Base-by-base conservation (phyloP, 2,888 invertebrate genomes). In the Cephus sareptanus region DNA sequence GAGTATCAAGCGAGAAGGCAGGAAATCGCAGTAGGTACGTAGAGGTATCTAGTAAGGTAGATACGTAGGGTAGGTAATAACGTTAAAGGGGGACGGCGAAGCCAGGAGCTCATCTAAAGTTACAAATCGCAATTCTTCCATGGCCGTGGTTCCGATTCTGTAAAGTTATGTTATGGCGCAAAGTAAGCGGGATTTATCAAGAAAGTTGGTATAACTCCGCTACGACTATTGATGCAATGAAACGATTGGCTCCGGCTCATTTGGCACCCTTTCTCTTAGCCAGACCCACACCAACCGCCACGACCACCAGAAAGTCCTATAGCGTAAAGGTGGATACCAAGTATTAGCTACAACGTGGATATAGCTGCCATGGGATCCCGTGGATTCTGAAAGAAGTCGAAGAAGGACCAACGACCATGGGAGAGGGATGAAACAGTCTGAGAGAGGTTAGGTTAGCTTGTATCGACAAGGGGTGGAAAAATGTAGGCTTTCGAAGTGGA, bases 151-250 rank as follows among this genome's bases (percentile, higher is more conserved):
- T 90, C 89, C 90, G 89, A 90, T 90, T 90, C 90, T 88, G 88
- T 89, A 88, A 90, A 91, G 91, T 91, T 91, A 91, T 91, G 91
- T 91, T 91, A 90, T 89, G 89, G 91, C 88, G 89, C 90, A 88
- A 90, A 91, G 91, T 91, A 90, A 90, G 89, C 90, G 90, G 90
- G 88, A 91, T 91, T 91, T 91, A 91, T 91, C 91, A 91, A 90
- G 91, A 91, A 91, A 91, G 89, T 91, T 91, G 87, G 90, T 90
- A 89, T 88, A 90, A 91, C 91, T 90, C 87, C 83, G 85, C 87
- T 89, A 89, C 89, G 91, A 91, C 91, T 91, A 91, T 91, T 90
- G 90, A 91, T 91, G 90, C 91, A 91, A 91, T 91, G 91, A 91
- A 91, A 91, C 91, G 91, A 91, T 91, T 91, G 90, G 90, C 88